Base-by-base conservation (phyloP, 2,113 vertebrate genomes). In the Aldabrachelys gigantea region DNA sequence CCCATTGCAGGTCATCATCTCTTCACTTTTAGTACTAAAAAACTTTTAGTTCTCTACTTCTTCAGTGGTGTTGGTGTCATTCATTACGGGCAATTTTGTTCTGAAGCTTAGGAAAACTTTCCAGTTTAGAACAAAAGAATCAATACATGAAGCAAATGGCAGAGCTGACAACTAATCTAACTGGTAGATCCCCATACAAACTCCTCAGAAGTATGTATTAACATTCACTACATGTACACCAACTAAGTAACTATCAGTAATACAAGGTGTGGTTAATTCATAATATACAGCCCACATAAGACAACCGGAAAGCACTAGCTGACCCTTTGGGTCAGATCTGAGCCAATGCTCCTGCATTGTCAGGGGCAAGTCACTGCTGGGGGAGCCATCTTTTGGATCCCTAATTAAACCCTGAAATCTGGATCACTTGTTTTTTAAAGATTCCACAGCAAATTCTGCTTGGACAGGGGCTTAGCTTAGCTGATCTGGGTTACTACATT, bases 331-430 rank as follows among this genome's bases (percentile, higher is more conserved):
- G 0, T 44, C 22, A 57, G 35, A 29, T 47, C 8, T 78, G 50
- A 1, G 5, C 76, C 50, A 56, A 44, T 82, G 80, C 80, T 35
- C 12, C 16, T 88, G 16, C 0, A 0, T 25, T 84, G n/a, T 35
- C 10, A 27, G 22, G 38, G 22, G 2, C 10, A 76, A 13, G 75
- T 44, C 24, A 44, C 12, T 44, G 59, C 7, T 69, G 16, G 2
- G 65, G 79, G 41, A 0, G 1, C 27, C 52, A 38, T 21, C 49
- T 88, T 89, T 82, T 84, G 75, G 31, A 4, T 2, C 2, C 1
- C 10, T 41, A 8, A 89, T 35, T 72, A 75, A 81, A 84, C 80
- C 35, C 89, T 91, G 12, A 89, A 65, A 72, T 69, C 47, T 72
- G 35, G n/a, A 84, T 41, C 85, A 80, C 10, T 25, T 76, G 9